Evolutionary conservation across 2,113 vertebrate species (phyloP).

Genomic region (Laterallus jamaicensis): DNA sequence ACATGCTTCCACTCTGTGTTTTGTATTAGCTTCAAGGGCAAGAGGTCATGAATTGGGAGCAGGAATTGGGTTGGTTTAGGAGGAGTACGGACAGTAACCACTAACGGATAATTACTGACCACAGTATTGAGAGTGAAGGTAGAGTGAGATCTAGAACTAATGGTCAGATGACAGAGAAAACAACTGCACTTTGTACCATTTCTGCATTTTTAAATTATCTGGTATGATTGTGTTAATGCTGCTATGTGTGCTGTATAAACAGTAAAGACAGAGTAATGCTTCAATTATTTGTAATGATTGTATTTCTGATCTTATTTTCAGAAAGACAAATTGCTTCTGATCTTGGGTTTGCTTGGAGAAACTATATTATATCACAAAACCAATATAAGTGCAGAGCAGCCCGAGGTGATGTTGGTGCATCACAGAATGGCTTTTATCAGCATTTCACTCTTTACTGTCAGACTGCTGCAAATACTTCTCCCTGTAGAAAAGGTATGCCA

Average conservation of each 20-base stretch:
- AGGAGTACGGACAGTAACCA: neutral
- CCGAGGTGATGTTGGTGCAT: slow-evolving; percentile 75
- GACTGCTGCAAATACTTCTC: slow-evolving; percentile 87
- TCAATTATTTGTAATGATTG: neutral
- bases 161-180: neutral
- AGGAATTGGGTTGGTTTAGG: neutral
- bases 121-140: neutral
- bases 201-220: neutral
- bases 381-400: slow-evolving; percentile 71
- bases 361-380: slow-evolving; percentile 82
- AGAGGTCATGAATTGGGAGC: neutral
- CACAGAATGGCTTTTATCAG: slow-evolving; percentile 88
- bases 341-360: slow-evolving; percentile 85
- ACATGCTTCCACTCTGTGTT: neutral
- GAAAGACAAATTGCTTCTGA: slow-evolving; percentile 83
- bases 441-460: slow-evolving; percentile 82
- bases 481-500: slow-evolving; percentile 91
- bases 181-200: neutral
- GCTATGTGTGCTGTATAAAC: neutral
- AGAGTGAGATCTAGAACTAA: neutral
- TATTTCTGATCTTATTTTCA: slow-evolving; percentile 64
- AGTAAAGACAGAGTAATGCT: neutral
- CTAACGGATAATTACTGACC: neutral
- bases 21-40: neutral
- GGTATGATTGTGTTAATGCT: neutral